These are phyloP conservation scores for Hemiprocne comata DNA, from an alignment of 2,113 vertebrate species.

Conservation along the genomic window DNA sequence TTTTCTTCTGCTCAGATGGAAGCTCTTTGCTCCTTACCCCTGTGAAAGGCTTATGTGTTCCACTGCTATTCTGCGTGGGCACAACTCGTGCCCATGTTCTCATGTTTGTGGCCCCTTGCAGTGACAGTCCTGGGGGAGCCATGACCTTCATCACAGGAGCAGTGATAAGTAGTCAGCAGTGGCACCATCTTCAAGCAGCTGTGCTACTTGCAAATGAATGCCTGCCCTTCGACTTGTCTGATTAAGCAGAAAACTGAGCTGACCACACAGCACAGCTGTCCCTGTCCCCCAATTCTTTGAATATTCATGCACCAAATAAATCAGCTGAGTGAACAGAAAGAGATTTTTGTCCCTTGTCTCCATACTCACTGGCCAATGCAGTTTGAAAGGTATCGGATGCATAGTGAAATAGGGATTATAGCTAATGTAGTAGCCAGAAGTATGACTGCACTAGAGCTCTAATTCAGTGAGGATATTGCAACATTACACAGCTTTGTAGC, in stretches of 20 bases:
- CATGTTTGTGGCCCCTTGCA: background rate
- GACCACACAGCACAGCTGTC: background rate
- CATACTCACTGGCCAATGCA: background rate
- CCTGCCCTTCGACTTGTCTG: background rate
- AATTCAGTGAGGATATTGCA: background rate
- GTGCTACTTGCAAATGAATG: background rate
- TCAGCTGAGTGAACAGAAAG: background rate
- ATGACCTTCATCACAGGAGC: background rate
- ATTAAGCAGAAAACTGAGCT: background rate
- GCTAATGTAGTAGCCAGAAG: background rate
- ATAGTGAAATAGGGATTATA: background rate
- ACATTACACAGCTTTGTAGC: background rate
- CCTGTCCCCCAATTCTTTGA: background rate
- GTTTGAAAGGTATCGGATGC: background rate
- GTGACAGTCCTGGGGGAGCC: rapidly evolving
- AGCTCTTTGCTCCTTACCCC: background rate
- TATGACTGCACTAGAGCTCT: background rate
- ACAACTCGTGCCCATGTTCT: background rate
- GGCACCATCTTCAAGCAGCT: background rate
- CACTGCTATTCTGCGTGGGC: background rate
- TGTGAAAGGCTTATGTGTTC: background rate
- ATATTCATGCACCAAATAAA: background rate
- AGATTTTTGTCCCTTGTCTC: background rate
- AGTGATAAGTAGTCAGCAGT: background rate
- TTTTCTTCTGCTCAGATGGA: background rate